Percentiles rank a stretch among this genome's conserved stretches.
These are phyloP conservation scores for Chunga burmeisteri DNA, from an alignment of 2,113 vertebrate genomes.

Conservation along the genomic window DNA sequence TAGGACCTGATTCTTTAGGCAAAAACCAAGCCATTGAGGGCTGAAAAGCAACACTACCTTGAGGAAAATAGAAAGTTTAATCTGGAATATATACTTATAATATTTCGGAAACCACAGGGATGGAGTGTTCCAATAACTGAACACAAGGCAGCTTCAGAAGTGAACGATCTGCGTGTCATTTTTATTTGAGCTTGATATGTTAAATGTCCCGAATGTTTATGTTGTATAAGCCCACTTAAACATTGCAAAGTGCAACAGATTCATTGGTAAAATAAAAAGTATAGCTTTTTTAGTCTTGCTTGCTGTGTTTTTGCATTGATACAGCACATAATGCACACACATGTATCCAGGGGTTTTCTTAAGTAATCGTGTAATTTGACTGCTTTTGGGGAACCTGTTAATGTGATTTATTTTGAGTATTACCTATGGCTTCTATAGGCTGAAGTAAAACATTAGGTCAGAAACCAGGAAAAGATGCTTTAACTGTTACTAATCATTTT, in stretches of 20 bases:
- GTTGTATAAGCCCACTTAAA: slow-evolving; percentile 74
- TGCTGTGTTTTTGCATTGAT: slow-evolving; percentile 35
- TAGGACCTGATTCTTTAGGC: slow-evolving; percentile 84
- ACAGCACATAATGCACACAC: background rate
- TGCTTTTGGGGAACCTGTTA: slow-evolving; percentile 63
- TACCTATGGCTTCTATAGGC: slow-evolving; percentile 33
- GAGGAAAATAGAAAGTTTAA: slow-evolving; percentile 79
- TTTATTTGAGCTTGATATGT: slow-evolving; percentile 81
- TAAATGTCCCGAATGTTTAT: slow-evolving; percentile 78
- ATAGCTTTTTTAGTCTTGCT: slow-evolving; percentile 8
- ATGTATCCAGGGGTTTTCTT: slow-evolving; percentile 20
- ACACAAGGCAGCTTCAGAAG: slow-evolving; percentile 88
- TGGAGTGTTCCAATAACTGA: slow-evolving; percentile 84
- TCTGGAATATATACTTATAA: slow-evolving; percentile 84
- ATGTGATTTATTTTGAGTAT: slow-evolving; percentile 65
- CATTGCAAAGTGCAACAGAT: slow-evolving; percentile 71
- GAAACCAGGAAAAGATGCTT: slow-evolving; percentile 43
- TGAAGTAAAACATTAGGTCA: slow-evolving; percentile 24
- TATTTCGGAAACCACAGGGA: slow-evolving; percentile 83
- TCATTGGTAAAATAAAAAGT: slow-evolving; percentile 65
- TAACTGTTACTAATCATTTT: slow-evolving; percentile 14
- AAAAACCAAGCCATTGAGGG: slow-evolving; percentile 78
- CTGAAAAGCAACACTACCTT: slow-evolving; percentile 79
- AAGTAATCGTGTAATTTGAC: slow-evolving; percentile 65
- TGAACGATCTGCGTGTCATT: slow-evolving; percentile 75